Base-by-base conservation (phyloP, 2,797 vertebrate species). In the Rhyacichthys aspro region DNA sequence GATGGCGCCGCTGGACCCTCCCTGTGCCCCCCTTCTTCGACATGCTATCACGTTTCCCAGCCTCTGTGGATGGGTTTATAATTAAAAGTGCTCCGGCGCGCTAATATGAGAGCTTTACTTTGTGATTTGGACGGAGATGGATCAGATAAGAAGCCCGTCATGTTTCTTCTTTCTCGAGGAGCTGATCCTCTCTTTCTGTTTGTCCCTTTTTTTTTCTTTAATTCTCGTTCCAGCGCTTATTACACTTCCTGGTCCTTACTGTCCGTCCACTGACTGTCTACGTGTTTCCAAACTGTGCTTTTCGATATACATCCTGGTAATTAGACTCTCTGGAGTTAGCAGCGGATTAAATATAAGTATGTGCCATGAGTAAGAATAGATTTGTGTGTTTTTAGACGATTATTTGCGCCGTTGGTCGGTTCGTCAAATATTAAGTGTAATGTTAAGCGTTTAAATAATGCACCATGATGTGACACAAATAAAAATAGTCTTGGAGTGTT, bases 121-220 rank as follows among this genome's bases (percentile, higher is more conserved):
- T 84, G 74, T 82, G 88, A 85, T 86, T 88, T 72, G 57, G 50
- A 61, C 41, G 37, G 63, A 84, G 72, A 89, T 86, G 71, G 81
- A 86, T 82, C 86, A 74, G 89, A 89, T 90, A 87, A 82, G 67
- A 48, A 75, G 77, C 64, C 56, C 69, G 79, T 74, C 75, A 71
- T 73, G 74, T 84, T 89, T 77, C 78, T 77, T 59, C 39, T 77
- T 78, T 65, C 52, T n/a, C 63, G 60, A 75, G 56, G 42, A 7
- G 49, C 58, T 77, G 70, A 78, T 77, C 63, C 71, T 57, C 74
- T 67, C 65, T 49, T 18, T 46, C 36, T 28, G 32, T 62, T 59
- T 65, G 33, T 71, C 48, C 52, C 42, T 6, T 34, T 38, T 32
- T 0, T 19, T 47, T 38, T 61, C 60, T 71, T 67, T 41, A 72